Evolutionary conservation across 2,113 vertebrate genomes (phyloP).

Genomic region (Eidolon helvum): DNA sequence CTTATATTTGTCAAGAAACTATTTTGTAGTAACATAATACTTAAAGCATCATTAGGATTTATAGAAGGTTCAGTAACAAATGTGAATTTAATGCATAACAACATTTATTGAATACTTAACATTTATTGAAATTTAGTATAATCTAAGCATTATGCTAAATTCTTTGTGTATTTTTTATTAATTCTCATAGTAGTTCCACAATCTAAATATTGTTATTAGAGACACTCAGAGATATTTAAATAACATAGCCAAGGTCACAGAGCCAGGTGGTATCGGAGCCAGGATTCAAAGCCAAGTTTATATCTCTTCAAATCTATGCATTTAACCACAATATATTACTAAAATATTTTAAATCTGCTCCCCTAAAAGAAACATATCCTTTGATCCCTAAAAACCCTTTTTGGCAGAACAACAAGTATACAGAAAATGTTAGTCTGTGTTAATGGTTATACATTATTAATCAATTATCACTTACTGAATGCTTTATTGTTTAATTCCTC

Average conservation of each 20-base stretch:
- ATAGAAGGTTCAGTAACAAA: neutral
- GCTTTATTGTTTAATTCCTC: conserved; percentile 55
- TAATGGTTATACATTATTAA: conserved; percentile 58
- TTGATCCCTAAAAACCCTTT: neutral
- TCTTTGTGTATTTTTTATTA: neutral
- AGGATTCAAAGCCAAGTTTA: neutral
- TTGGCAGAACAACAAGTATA: neutral
- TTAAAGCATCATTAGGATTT: neutral
- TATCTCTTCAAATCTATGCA: neutral
- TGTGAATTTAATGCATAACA: neutral
- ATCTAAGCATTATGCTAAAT: neutral
- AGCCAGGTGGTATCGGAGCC: neutral
- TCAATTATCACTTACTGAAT: conserved; percentile 40
- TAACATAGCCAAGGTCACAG: neutral
- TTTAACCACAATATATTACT: neutral
- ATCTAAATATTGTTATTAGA: neutral
- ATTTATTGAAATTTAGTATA: neutral
- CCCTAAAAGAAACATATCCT: neutral
- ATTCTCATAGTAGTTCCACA: neutral
- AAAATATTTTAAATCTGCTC: conserved; percentile 11
- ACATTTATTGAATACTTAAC: neutral
- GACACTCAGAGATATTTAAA: neutral
- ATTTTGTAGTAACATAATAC: neutral
- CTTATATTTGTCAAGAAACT: neutral
- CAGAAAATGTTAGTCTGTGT: conserved; percentile 38